A percentile compares a stretch with the other conserved stretches of the same genome.
Evolutionary conservation across 1,140 invertebrate genomes (phyloP).

Genomic region (Atta cephalotes): DNA sequence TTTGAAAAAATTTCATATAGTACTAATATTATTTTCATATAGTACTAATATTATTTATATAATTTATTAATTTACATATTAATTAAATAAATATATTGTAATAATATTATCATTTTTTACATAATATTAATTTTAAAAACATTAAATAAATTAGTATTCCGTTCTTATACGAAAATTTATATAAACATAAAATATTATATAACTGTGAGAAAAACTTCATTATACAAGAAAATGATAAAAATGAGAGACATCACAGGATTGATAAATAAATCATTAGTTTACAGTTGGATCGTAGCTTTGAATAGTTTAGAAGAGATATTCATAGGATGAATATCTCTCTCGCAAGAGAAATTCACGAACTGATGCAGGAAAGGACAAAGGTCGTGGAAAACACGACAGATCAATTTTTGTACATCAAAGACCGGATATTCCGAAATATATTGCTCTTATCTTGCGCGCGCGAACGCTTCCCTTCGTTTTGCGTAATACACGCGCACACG

Average conservation of each 20-base stretch:
- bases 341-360: neutral
- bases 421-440: slow-evolving; percentile 69
- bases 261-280: slow-evolving; percentile 28
- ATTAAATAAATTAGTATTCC: neutral
- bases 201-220: neutral
- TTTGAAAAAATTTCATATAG: neutral
- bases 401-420: slow-evolving; percentile 62
- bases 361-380: neutral
- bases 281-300: slow-evolving; percentile 23
- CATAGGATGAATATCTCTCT: slow-evolving; percentile 26
- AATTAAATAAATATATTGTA: too few relatives aligned
- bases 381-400: neutral
- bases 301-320: slow-evolving; percentile 27
- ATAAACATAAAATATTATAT: neutral
- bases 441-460: slow-evolving; percentile 70
- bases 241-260: neutral
- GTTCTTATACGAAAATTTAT: neutral
- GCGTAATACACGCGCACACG: slow-evolving; percentile 29
- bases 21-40: neutral
- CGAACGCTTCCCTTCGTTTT: slow-evolving; percentile 32
- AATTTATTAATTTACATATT: neutral
- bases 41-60: neutral
- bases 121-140: neutral
- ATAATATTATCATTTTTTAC: neutral
- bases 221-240: neutral